A percentile compares a stretch with the other conserved stretches of the same genome.
Evolutionary conservation across 2,113 vertebrate genomes (phyloP).

Genomic region (Geococcyx californianus): DNA sequence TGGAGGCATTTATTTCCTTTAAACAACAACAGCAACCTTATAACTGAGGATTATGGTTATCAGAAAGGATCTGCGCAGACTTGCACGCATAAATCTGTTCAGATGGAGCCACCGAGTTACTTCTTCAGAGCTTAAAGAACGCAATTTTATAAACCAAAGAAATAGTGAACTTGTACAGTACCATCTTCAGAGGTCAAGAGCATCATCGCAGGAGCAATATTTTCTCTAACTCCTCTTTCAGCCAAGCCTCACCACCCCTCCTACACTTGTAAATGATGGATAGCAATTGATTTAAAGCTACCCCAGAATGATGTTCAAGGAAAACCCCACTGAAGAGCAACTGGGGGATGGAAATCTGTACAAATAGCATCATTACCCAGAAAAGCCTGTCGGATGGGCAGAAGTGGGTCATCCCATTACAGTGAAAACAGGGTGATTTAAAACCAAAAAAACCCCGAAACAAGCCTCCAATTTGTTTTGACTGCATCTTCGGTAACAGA

Average conservation of each 20-base stretch:
- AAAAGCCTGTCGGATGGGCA: background rate
- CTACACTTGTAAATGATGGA: too few species aligned
- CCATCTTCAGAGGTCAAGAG: background rate
- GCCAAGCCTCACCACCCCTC: background rate
- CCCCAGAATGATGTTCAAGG: background rate
- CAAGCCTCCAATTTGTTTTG: background rate
- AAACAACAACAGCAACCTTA: background rate
- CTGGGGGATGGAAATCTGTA: rapidly evolving
- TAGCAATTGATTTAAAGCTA: too few species aligned
- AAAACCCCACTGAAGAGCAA: rapidly evolving
- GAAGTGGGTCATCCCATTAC: background rate
- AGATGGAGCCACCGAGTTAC: background rate
- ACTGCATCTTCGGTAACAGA: background rate
- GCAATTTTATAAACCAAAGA: background rate
- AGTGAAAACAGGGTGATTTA: background rate
- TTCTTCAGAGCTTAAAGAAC: background rate
- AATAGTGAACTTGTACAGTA: background rate
- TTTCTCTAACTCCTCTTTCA: background rate
- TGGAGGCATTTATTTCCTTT: background rate
- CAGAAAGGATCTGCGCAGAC: background rate
- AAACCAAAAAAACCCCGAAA: background rate
- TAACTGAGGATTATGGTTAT: background rate
- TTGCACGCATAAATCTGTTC: background rate
- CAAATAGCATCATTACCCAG: background rate
- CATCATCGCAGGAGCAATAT: background rate